These are phyloP conservation scores for Heteractis magnifica DNA, from an alignment of 92 coral and sea anemone genomes.

Conservation along the genomic window DNA sequence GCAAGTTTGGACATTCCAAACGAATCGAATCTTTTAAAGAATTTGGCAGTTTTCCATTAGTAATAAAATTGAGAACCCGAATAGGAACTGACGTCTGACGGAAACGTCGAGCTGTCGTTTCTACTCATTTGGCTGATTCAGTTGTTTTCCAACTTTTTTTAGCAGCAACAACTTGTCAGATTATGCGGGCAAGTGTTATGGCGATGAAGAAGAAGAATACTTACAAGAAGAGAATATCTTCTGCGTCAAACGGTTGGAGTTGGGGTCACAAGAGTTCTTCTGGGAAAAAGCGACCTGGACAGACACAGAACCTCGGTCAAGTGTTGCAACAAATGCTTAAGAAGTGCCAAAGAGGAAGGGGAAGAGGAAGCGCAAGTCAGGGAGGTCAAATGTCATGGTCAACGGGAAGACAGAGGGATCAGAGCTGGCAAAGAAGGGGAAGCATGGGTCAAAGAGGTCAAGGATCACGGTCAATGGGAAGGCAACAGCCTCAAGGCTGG, in stretches of 20 bases:
- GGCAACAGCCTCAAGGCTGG: not conserved
- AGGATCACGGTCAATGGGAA: not conserved
- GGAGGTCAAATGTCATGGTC: not conserved
- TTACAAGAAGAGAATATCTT: not conserved
- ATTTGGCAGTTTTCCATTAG: too few relatives aligned
- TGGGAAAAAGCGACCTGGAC: not conserved
- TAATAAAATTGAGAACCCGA: too few relatives aligned
- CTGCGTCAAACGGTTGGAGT: not conserved
- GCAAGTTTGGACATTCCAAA: too few relatives aligned
- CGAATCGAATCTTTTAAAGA: too few relatives aligned
- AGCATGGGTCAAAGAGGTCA: slow-evolving; percentile 9
- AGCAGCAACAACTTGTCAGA: slow-evolving; percentile 1
- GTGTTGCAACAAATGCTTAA: not conserved
- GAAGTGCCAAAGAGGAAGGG: not conserved
- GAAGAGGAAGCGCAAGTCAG: not conserved
- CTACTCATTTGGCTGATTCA: too few relatives aligned
- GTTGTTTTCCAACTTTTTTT: not conserved
- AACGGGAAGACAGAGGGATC: not conserved
- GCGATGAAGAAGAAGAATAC: not conserved
- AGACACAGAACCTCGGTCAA: not conserved
- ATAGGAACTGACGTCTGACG: too few relatives aligned
- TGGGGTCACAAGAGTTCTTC: not conserved
- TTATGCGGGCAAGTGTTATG: slow-evolving; percentile 7
- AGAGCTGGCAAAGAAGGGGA: not conserved
- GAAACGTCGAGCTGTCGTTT: too few relatives aligned